These are phyloP conservation scores for Dysidea cf. avara DNA, from an alignment of 37 sponge, comb jelly and placozoan genomes.

Conservation along the genomic window DNA sequence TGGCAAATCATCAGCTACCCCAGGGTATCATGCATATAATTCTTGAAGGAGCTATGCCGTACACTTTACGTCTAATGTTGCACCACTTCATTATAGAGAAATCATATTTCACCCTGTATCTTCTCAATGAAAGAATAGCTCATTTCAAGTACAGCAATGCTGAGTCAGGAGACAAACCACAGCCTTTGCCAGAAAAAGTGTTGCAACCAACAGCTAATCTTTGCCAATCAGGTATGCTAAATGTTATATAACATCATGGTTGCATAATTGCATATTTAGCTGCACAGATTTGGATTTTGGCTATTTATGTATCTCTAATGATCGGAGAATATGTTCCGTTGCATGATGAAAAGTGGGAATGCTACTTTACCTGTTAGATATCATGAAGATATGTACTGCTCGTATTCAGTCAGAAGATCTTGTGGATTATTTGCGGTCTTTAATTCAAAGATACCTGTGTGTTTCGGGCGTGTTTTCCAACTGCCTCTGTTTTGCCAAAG, in stretches of 20 bases:
- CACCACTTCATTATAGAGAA: neutral
- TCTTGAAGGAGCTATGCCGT: constrained; percentile 31
- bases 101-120: constrained; percentile 18
- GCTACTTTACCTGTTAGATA: constrained; percentile 32
- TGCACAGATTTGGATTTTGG: constrained; percentile 24
- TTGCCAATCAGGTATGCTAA: no score
- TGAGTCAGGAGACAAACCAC: constrained; percentile 29
- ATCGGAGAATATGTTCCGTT: constrained; percentile 19
- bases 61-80: constrained; percentile 23
- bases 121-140: constrained; percentile 20
- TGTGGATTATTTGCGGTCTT: constrained; percentile 7
- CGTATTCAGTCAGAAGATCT: neutral
- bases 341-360: constrained; percentile 26
- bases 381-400: constrained; percentile 6
- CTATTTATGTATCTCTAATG: constrained; percentile 9
- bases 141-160: constrained; percentile 14
- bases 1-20: constrained; percentile 35
- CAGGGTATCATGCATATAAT: constrained; percentile 57
- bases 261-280: constrained; percentile 1
- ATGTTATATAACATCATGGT: no score
- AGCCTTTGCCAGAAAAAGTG: neutral
- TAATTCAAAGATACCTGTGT: constrained; percentile 9
- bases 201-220: no score
- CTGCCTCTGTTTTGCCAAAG: constrained; percentile 2
- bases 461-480: constrained; percentile 20